Conservation (phyloP, 1,140 invertebrate genomes). For the Druon quercuslanigerum region DNA sequence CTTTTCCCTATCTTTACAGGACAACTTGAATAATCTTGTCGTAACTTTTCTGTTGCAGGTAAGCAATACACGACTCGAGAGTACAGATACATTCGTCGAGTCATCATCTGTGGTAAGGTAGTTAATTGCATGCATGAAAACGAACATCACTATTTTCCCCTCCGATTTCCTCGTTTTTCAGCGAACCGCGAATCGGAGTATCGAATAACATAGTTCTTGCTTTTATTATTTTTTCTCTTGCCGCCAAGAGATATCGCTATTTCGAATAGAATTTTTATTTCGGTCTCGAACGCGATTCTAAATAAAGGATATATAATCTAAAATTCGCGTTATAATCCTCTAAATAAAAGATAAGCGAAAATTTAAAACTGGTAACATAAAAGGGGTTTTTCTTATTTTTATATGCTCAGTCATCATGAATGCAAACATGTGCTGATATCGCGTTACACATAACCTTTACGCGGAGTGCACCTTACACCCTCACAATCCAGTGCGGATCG, state of each 20-base stretch:
- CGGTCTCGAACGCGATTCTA: background rate
- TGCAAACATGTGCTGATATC: constrained; percentile 29
- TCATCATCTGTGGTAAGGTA: constrained; percentile 21
- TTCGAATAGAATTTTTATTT: background rate
- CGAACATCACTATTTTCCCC: background rate
- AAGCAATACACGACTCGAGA: constrained; percentile 25
- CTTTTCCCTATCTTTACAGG: background rate
- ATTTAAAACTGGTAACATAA: background rate
- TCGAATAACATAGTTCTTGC: background rate
- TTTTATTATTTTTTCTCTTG: background rate
- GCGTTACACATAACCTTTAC: constrained; percentile 22
- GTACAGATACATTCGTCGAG: constrained; percentile 20
- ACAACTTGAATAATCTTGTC: background rate
- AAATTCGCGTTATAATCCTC: background rate
- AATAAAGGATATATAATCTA: background rate
- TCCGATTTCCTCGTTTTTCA: background rate
- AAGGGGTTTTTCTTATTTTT: constrained; percentile 1
- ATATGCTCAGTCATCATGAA: constrained; percentile 11
- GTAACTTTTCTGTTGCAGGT: constrained; percentile 23
- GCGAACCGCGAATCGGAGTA: background rate
- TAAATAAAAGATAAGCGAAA: background rate
- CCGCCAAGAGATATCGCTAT: background rate
- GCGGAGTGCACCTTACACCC: constrained; percentile 36
- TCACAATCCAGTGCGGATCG: constrained; percentile 48
- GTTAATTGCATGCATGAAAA: constrained; percentile 26